A percentile compares a stretch with the other conserved stretches of the same genome.
Conservation (phyloP, 2,797 vertebrate species). For the Ictinia mississippiensis region DNA sequence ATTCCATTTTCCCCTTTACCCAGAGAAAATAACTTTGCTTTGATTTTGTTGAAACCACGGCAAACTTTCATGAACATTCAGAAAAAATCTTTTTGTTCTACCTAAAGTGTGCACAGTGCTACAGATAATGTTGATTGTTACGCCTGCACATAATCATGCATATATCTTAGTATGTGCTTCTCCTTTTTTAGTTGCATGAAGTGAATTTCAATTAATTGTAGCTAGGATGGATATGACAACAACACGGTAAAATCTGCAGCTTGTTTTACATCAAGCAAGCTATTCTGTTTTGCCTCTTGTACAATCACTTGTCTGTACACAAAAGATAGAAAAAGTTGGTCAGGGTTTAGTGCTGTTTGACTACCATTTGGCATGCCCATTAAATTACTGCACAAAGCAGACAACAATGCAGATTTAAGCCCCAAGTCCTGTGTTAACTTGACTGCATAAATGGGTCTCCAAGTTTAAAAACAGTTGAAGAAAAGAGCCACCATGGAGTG, state of each 20-base stretch:
- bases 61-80: not conserved
- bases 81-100: not conserved
- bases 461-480: not conserved
- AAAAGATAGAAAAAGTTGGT: not conserved
- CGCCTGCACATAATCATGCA: not conserved
- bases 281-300: not conserved
- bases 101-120: not conserved
- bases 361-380: not conserved
- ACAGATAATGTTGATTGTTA: not conserved
- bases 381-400: conserved; percentile 39
- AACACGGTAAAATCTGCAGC: not conserved
- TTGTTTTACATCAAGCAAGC: not conserved
- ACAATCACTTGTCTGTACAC: not conserved
- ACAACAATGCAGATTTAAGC: conserved; percentile 13
- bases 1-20: not conserved
- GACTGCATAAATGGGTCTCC: not conserved
- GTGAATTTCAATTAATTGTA: not conserved
- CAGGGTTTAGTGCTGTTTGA: conserved; percentile 5
- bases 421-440: not conserved
- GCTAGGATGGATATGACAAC: not conserved
- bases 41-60: not conserved
- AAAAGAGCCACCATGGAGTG: not conserved
- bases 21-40: not conserved
- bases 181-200: not conserved
- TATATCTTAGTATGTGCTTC: not conserved